Base-by-base conservation (phyloP, 2,888 invertebrate species). In the Synanthedon formicaeformis region DNA sequence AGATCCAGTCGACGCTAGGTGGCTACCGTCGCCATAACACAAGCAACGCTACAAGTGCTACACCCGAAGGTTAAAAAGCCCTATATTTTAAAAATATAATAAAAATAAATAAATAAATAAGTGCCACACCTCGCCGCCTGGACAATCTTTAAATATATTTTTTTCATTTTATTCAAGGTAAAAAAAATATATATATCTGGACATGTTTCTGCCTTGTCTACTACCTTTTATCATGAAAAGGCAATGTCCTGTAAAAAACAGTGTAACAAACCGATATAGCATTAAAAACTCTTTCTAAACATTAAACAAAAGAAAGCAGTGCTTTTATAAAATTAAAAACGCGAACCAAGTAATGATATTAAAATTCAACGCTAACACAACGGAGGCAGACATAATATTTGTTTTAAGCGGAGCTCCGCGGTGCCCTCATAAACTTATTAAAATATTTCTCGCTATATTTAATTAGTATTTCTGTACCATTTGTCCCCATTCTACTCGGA, bases 391-490 rank as follows among this genome's bases (percentile, higher is more conserved):
- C 84, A 81, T 81, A 82, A 81, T 82, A 81, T 83, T 85, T 86
- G 82, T 75, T 81, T 81, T 75, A 78, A 81, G 72, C 76, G 69
- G 69, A 69, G 65, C 66, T 67, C 69, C 63, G 68, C 52, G 54
- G 53, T 51, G 51, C 73, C 72, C 75, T 75, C 84, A 69, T 86
- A 85, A 86, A 86, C 82, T 86, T 85, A 84, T 85, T 87, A 86
- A 86, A 87, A 87, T 87, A 86, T 81, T 80, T 80, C 78, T 75
- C 75, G 76, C 74, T 76, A 78, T 83, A 84, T 87, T 83, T 86
- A 84, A 84, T 86, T 86, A 85, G 80, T 72, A 71, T 69, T 71
- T 69, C 73, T 73, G 74, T 75, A 69, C 80, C 78, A 79, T 82
- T 80, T 80, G 81, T 78, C 75, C 75, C 71, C 64, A 51, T 56